Conservation (phyloP, 2,888 invertebrate species). For the Charanyca ferruginea region DNA sequence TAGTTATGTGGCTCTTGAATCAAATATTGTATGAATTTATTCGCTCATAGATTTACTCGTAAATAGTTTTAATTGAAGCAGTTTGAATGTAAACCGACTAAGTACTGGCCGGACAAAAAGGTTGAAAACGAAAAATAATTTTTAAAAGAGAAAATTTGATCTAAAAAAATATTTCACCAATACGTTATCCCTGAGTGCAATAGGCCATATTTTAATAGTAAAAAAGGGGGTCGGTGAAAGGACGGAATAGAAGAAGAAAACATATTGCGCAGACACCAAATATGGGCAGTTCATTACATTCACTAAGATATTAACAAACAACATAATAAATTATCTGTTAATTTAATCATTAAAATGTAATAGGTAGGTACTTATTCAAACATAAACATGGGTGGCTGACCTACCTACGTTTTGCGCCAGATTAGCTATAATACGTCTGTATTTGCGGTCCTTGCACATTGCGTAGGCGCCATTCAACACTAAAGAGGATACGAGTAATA, state of each 20-base stretch:
- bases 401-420: conserved; percentile 25
- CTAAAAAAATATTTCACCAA: no score
- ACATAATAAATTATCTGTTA: no score
- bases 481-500: conserved; percentile 63
- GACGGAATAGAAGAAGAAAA: no score
- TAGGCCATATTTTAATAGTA: no score
- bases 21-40: background rate
- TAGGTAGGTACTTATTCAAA: background rate
- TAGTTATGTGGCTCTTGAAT: conserved; percentile 23
- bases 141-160: no score
- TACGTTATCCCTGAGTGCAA: no score
- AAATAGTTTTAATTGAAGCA: background rate
- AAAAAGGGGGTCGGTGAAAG: no score
- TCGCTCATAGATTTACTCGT: background rate
- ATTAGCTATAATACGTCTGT: conserved; percentile 19
- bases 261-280: no score
- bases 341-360: no score
- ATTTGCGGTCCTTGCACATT: conserved; percentile 53
- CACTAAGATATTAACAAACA: no score
- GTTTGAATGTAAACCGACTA: background rate
- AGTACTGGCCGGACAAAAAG: no score
- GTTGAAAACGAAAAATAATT: background rate
- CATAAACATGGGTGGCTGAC: conserved; percentile 29
- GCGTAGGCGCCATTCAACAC: conserved; percentile 59
- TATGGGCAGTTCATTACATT: background rate